Evolutionary conservation across 2,113 vertebrate genomes (phyloP).

Genomic region (Pterophyllum scalare): DNA sequence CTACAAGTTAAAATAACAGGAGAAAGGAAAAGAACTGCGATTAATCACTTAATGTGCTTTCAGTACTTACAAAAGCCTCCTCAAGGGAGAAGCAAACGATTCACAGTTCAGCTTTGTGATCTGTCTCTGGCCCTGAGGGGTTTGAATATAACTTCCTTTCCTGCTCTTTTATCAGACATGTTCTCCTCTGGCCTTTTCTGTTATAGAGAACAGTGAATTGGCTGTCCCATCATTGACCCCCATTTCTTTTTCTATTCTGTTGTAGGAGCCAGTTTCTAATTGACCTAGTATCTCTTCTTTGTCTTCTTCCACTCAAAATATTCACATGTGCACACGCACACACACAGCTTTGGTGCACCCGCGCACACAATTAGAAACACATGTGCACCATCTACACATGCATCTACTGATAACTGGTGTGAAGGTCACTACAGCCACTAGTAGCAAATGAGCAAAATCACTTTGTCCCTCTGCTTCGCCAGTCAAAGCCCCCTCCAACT

Average conservation of each 20-base stretch:
- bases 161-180: conserved; percentile 44
- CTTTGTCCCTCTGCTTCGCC: conserved; percentile 58
- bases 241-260: background rate
- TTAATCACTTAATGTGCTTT: conserved; percentile 35
- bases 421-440: conserved; percentile 69
- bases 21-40: background rate
- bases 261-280: conserved; percentile 28
- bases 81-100: conserved; percentile 5
- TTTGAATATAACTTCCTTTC: conserved; percentile 29
- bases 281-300: conserved; percentile 25
- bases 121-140: conserved; percentile 1
- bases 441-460: conserved; percentile 59
- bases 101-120: conserved; percentile 46
- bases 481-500: conserved; percentile 57
- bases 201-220: conserved; percentile 27
- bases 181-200: conserved; percentile 60
- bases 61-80: conserved; percentile 23
- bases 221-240: conserved; percentile 34
- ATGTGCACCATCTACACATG: background rate
- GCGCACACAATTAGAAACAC: background rate
- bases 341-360: background rate
- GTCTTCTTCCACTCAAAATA: conserved; percentile 19
- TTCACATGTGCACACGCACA: background rate
- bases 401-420: conserved; percentile 30
- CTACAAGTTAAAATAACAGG: background rate